Conservation (phyloP, 2,888 invertebrate genomes). For the Hyposoter didymator region DNA sequence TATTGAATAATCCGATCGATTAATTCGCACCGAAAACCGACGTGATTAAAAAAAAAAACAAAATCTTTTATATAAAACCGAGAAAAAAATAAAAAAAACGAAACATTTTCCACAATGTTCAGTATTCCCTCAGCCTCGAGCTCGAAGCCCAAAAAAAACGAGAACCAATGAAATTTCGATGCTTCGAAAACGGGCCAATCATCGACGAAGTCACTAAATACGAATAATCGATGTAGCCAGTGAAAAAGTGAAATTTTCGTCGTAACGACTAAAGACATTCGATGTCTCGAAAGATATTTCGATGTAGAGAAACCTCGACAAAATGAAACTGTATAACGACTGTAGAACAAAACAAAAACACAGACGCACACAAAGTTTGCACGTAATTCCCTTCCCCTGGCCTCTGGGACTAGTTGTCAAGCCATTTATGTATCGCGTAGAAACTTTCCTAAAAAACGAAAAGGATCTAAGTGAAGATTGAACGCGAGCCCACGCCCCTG, state of each 20-base stretch:
- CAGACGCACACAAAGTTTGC: neutral
- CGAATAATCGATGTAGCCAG: neutral
- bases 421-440: slow-evolving; percentile 44
- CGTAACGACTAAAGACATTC: neutral
- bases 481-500: slow-evolving; percentile 55
- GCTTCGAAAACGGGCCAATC: neutral
- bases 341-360: slow-evolving; percentile 34
- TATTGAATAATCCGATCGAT: neutral
- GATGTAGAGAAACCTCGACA: neutral
- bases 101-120: neutral
- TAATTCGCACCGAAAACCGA: neutral
- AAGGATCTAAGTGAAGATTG: slow-evolving; percentile 30
- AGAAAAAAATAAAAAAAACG: neutral
- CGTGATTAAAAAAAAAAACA: neutral
- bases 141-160: neutral
- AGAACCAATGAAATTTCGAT: neutral
- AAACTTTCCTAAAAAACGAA: slow-evolving; percentile 54
- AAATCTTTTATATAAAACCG: neutral
- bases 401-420: slow-evolving; percentile 39
- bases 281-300: slow-evolving; percentile 1
- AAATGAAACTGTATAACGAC: slow-evolving; percentile 40
- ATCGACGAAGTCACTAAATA: neutral
- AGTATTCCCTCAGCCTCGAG: too few species aligned
- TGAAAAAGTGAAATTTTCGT: neutral
- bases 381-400: slow-evolving; percentile 20